Evolutionary conservation across 2,113 vertebrate species (phyloP), one percentile per base, ranked within the genome.

Genomic region (Silurus glanis): DNA sequence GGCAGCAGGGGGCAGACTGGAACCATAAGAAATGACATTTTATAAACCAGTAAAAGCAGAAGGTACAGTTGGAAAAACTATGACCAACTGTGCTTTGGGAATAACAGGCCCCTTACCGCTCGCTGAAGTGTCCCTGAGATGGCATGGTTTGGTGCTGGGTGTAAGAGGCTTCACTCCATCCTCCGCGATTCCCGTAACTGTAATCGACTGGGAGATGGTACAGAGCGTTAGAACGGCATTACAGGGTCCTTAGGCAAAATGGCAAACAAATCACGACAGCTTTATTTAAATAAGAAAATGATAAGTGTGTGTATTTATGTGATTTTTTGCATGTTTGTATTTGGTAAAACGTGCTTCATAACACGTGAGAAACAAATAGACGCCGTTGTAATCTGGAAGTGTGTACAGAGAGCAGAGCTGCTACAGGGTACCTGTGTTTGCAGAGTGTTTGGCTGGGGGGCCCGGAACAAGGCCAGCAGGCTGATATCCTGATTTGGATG

Each of bases 111-210:
- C 28, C 92, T 62, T 91, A 99, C 98, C 97, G 96, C 89, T 99
- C 97, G 91, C 45, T 96, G 90, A 98, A 96, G 91, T 97, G 97
- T 96, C 97, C 97, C 96, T 98, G 97, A 97, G 98, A 95, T 93
- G 97, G 93, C 91, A 96, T 87, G 90, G 92, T 94, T 91, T 95
- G 97, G 94, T 97, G 97, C 83, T 95, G 93, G 90, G 96, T 93
- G 87, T 98, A 99, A 16, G 97, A 92, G 90, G 96, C 93, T 28
- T 92, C 94, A 89, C 95, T 96, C 97, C 98, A 99, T 90, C 95
- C 95, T 87, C 93, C 85, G 0, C 97, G 98, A 91, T 93, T 94
- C 94, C 96, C 96, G 0, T 98, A 98, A 13, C 95, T 93, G 90
- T 97, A 98, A 91, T 99, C 97, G 95, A 89, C 66, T 92, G 92